These are phyloP conservation scores for Campaea margaritaria DNA, from an alignment of 2,888 invertebrate species.

Conservation along the genomic window DNA sequence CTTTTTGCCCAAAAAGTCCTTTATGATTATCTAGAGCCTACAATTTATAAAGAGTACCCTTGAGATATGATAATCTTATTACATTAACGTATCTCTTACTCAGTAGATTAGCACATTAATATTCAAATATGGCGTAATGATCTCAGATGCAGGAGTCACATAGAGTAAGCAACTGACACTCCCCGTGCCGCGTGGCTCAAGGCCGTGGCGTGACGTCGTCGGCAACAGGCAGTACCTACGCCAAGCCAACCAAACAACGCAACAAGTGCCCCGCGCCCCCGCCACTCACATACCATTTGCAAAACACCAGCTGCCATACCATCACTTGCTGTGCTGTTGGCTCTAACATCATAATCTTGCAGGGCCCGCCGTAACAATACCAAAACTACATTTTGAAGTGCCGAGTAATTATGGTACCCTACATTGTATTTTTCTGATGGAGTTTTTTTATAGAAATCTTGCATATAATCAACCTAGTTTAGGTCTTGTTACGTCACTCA, in stretches of 20 bases:
- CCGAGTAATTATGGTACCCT: neutral
- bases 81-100: neutral
- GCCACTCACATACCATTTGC: conserved; percentile 66
- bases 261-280: conserved; percentile 79
- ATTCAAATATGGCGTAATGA: conserved; percentile 32
- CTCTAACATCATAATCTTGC: conserved; percentile 13
- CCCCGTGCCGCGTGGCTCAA: conserved; percentile 67
- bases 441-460: too few species aligned
- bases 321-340: conserved; percentile 11
- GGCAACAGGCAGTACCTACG: conserved; percentile 65
- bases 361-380: conserved; percentile 10
- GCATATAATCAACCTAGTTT: conserved; percentile 4
- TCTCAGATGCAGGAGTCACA: conserved; percentile 30
- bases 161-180: conserved; percentile 51
- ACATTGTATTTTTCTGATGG: too few species aligned
- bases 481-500: conserved; percentile 18
- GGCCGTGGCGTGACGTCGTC: conserved; percentile 73
- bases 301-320: conserved; percentile 62
- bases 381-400: neutral
- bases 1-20: conserved; percentile 8
- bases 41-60: neutral
- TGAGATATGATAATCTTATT: neutral
- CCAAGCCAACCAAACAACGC: conserved; percentile 76
- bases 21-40: neutral
- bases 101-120: conserved; percentile 22